phyloP scores from a whole-genome alignment of 2,797 vertebrate species.

The Zonotrichia albicollis region DNA sequence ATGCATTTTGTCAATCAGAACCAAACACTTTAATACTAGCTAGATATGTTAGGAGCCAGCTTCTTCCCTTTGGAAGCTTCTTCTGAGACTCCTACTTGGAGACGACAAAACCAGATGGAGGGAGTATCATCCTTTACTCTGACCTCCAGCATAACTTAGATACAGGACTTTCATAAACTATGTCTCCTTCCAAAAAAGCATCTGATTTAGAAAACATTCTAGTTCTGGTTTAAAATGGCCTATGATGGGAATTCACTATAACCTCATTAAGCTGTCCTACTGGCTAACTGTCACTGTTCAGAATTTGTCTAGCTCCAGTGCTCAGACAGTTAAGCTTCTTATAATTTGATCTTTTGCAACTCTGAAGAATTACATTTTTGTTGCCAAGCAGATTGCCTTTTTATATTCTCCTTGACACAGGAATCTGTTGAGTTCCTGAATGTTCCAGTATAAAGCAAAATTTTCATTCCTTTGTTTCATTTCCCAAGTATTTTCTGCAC shows the following conservation, averaged over 20 bases:
- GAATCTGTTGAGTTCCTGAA: not conserved
- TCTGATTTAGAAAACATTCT: constrained; percentile 10
- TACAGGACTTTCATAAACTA: not conserved
- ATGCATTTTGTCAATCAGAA: constrained; percentile 6
- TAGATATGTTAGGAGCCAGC: not conserved
- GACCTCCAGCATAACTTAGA: not conserved
- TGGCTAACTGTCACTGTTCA: not conserved
- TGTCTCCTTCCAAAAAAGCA: not conserved
- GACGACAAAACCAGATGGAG: not conserved
- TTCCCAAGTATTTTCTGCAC: not conserved
- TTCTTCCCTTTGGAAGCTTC: not conserved
- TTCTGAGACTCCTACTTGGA: not conserved
- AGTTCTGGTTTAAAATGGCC: not conserved
- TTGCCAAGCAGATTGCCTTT: not conserved
- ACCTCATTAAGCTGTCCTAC: not conserved
- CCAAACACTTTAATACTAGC: not conserved
- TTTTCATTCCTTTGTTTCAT: not conserved
- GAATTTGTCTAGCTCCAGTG: not conserved
- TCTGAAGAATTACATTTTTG: not conserved
- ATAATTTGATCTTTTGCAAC: not conserved
- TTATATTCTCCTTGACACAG: not conserved
- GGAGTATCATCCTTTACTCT: not conserved
- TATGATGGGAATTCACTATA: not conserved
- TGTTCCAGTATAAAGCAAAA: not conserved
- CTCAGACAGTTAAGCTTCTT: constrained; percentile 37